A percentile compares a stretch with the other conserved stretches of the same genome.
These are phyloP conservation scores for Solenopsis fugax DNA, from an alignment of 1,140 invertebrate species.

Conservation along the genomic window DNA sequence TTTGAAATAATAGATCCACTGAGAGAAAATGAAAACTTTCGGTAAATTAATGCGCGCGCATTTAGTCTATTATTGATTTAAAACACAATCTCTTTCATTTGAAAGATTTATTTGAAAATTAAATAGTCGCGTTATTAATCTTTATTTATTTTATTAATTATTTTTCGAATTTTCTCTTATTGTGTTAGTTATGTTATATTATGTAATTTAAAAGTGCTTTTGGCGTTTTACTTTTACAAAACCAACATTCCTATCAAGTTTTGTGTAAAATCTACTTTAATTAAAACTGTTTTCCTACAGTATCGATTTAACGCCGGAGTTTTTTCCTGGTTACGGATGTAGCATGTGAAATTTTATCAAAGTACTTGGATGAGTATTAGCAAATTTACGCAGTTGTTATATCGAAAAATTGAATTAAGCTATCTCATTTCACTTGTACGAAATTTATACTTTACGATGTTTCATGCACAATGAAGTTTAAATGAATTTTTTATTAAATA, in stretches of 20 bases:
- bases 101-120: not conserved
- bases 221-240: slow-evolving; percentile 4
- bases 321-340: slow-evolving; percentile 3
- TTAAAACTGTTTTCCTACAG: slow-evolving; percentile 49
- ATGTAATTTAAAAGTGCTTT: slow-evolving; percentile 14
- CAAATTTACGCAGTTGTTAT: slow-evolving; percentile 6
- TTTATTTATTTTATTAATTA: not conserved
- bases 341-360: slow-evolving; percentile 42
- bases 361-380: not conserved
- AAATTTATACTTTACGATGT: not conserved
- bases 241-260: slow-evolving; percentile 24
- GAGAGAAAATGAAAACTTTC: not conserved
- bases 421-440: not conserved
- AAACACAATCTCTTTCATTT: not conserved
- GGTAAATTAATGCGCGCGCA: not conserved
- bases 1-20: too few relatives aligned
- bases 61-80: not conserved
- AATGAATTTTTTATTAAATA: not conserved
- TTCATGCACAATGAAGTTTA: slow-evolving; percentile 13
- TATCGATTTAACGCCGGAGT: slow-evolving; percentile 46
- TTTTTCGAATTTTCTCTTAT: not conserved
- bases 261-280: slow-evolving; percentile 41
- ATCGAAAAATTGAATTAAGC: slow-evolving; percentile 23
- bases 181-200: not conserved
- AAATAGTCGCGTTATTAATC: not conserved